Base-by-base conservation (phyloP, 2,797 vertebrate species). In the Eutrigla gurnardus region DNA sequence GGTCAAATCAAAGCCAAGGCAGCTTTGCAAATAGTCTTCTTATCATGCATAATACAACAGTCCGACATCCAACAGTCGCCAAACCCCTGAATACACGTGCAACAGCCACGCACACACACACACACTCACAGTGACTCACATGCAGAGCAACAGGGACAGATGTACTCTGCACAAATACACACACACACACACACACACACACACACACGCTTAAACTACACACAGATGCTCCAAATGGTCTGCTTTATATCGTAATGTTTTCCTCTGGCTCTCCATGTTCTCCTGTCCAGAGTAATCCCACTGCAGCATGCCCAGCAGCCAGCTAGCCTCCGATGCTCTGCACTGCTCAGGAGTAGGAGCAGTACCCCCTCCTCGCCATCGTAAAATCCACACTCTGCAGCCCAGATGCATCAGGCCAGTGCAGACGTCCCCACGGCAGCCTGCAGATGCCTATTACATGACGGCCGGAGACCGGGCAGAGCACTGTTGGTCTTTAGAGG, bases 21-120 rank as follows among this genome's bases (percentile, higher is more conserved):
- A 88, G 93, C 87, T 92, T 91, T 93, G 79, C 88, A 88, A 86
- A 90, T 85, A 91, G 88, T 89, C 89, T 86, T 88, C 90, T 91
- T 88, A 92, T 83, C 86, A 82, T 89, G 80, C 82, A 90, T 89
- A 91, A 92, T 86, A 88, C 90, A 88, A 79, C 66, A 47, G 57
- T 25, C n/a, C 8, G 45, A 71, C 70, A 77, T 85, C 73, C 73
- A 82, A 73, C 86, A 57, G 65, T 55, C 9, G 43, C 55, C 83
- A 80, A 84, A 86, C 77, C 81, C 83, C 82, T 74, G 74, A 81
- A 75, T 67, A 81, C 83, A 72, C 76, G 80, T 66, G 74, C 80
- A 81, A 75, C 45, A 55, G 39, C 11, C 74, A 50, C 35, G 57
- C 70, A 60, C 63, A 71, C 79, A 59, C 75, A 18, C 71, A 33